Percentiles rank a stretch among this genome's conserved stretches.
Conservation (phyloP, 2,888 invertebrate species). For the Lomographa bimaculata region DNA sequence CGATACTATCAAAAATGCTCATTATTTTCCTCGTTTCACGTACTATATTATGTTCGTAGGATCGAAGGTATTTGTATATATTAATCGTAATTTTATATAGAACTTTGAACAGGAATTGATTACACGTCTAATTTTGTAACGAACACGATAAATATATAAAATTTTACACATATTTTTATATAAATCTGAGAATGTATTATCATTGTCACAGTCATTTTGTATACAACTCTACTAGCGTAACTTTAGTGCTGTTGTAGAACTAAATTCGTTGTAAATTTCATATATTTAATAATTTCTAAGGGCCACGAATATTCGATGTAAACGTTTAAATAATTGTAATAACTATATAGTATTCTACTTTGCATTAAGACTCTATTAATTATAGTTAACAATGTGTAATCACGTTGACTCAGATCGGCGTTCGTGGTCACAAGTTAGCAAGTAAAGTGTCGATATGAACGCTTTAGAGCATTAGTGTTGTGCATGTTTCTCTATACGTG, state of each 20-base stretch:
- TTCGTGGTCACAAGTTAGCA: conserved; percentile 3
- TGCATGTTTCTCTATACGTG: no score
- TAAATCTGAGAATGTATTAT: conserved; percentile 10
- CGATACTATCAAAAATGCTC: conserved; percentile 36
- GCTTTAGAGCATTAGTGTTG: neutral
- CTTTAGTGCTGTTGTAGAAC: conserved; percentile 18
- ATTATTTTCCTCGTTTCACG: conserved; percentile 19
- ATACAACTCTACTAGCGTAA: conserved; percentile 11
- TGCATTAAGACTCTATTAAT: no score
- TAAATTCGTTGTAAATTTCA: neutral
- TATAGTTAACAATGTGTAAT: neutral
- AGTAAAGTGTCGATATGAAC: neutral
- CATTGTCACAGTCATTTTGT: conserved; percentile 6
- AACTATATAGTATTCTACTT: no score
- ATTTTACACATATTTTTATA: conserved; percentile 23
- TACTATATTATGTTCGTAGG: conserved; percentile 9
- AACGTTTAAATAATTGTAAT: no score
- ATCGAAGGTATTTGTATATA: conserved; percentile 23
- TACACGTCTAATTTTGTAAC: conserved; percentile 10
- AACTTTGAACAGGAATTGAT: conserved; percentile 26
- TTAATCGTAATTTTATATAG: conserved; percentile 12
- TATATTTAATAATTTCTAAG: neutral
- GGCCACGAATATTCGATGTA: neutral
- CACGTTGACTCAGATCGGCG: neutral
- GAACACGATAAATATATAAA: conserved; percentile 3